Base-by-base conservation (phyloP, 2,797 vertebrate species). In the Hippocampus kuda region DNA sequence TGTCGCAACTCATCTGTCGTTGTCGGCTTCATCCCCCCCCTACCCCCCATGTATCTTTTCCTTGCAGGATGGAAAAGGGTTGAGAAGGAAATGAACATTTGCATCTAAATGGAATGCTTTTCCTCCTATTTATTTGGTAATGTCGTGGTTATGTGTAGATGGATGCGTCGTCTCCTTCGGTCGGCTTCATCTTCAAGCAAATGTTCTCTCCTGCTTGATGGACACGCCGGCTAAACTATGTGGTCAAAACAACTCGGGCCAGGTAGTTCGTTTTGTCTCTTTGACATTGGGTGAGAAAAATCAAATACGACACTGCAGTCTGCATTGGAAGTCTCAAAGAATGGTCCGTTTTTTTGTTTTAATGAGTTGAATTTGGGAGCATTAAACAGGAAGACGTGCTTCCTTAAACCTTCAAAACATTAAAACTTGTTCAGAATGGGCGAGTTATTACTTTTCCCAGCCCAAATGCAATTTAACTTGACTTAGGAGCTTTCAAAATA, bases 31-130 rank as follows among this genome's bases (percentile, higher is more conserved):
- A 83, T 70, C 81, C 67, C 53, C 49, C 12, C 49, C 16, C 18
- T n/a, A n/a, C 41, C 30, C 16, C 18, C 67, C 26, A 4, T 67
- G 53, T 51, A 1, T 34, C 62, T 68, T 72, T 62, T 80, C 72
- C 22, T 9, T 20, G 48, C 76, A 22, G 72, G 75, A 69, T 20
- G 27, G 16, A 16, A 61, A 30, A 10, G 16, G 44, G 44, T 11
- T 5, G 5, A 46, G 62, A 66, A 80, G 81, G 81, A 70, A 81
- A 86, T 76, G 75, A 75, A 71, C 81, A 90, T 90, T 90, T 90
- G 89, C 89, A 90, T 90, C 84, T 89, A 89, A 90, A 90, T 90
- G 83, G 85, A 79, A 85, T 81, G 82, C 83, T 87, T 81, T 83
- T 73, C 79, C 74, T 59, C 75, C 78, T 18, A 74, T 88, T 84